Evolutionary conservation across 2,113 vertebrate genomes (phyloP), one percentile per base, ranked within the genome.

Genomic region (Salvelinus fontinalis): DNA sequence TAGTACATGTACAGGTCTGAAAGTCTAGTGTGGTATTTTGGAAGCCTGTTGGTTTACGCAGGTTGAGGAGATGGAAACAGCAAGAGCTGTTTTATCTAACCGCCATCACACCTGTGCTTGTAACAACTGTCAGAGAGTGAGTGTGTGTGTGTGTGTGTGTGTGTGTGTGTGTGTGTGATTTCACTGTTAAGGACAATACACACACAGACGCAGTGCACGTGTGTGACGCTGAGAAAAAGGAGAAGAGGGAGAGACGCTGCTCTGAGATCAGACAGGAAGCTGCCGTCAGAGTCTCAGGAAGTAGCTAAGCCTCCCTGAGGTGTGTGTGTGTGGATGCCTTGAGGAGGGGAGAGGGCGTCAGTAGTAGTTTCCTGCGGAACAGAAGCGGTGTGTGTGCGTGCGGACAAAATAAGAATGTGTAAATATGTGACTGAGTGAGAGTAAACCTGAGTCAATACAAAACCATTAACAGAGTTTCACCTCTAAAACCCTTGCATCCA

Each of bases 341-440:
- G 39, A 59, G 70, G 70, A 51, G 54, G 84, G 64, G 62, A 49
- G 69, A 34, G 77, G 51, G 69, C 14, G 27, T 34, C 75, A 60
- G 51, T 66, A 27, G 39, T 7, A 74, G 81, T 83, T 92, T 94
- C 91, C 93, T 92, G 90, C 90, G 81, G 75, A 80, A 87, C 72
- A 85, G 75, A 79, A 71, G 78, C 4, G 6, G 71, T 67, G n/a
- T 81, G 72, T 29, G 24, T 77, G 71, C 54, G 51, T 29, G 27
- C 64, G 39, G 9, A 13, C 59, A 48, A 59, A 31, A 24, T 24
- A 16, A 11, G 9, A 16, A 31, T 0, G 4, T 67, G 65, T 16
- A 16, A 66, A 14, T 29, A 24, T 11, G 6, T 64, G 22, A 12
- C 22, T 12, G 12, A 65, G 62, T 31, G 16, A 57, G 54, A 57